These are phyloP conservation scores for Menidia menidia DNA, from an alignment of 2,797 vertebrate species.

Conservation along the genomic window DNA sequence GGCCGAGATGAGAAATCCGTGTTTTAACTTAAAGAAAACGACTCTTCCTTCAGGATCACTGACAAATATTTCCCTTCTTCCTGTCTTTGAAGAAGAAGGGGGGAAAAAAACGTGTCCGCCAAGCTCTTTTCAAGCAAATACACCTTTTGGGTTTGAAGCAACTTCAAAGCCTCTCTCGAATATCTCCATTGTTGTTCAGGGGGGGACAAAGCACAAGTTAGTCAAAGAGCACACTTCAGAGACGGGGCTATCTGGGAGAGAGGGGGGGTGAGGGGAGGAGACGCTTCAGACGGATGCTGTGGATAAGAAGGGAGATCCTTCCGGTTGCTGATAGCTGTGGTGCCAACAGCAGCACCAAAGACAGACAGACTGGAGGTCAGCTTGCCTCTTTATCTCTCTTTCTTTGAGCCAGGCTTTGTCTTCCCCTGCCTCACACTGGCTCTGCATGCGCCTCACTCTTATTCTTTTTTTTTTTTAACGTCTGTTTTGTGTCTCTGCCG, in stretches of 20 bases:
- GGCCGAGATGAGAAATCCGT: slow-evolving; percentile 30
- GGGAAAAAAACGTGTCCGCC: slow-evolving; percentile 1
- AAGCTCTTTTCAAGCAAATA: slow-evolving; percentile 42
- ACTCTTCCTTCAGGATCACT: slow-evolving; percentile 45
- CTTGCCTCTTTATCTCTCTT: slow-evolving; percentile 57
- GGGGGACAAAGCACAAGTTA: slow-evolving; percentile 67
- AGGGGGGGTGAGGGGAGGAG: slow-evolving; percentile 49
- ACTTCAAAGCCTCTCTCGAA: slow-evolving; percentile 51
- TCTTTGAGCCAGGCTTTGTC: slow-evolving; percentile 37
- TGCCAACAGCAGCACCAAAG: slow-evolving; percentile 76
- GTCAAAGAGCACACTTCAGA: slow-evolving; percentile 70
- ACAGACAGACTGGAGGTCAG: slow-evolving; percentile 66
- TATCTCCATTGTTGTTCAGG: slow-evolving; percentile 49
- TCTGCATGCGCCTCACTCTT: background rate
- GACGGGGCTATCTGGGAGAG: slow-evolving; percentile 62
- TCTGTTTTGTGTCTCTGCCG: background rate
- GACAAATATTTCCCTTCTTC: slow-evolving; percentile 22
- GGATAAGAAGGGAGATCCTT: slow-evolving; percentile 77
- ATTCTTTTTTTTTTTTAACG: background rate
- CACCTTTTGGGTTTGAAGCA: slow-evolving; percentile 47
- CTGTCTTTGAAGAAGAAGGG: background rate
- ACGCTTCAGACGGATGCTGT: slow-evolving; percentile 61
- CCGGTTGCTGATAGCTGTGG: slow-evolving; percentile 77
- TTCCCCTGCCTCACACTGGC: slow-evolving; percentile 25
- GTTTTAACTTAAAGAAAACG: slow-evolving; percentile 13